phyloP scores from a whole-genome alignment of 1,140 invertebrate species.

The Caenorhabditis elegans region WBcel235 BX284606.5:11409501-11410000 shows the following conservation, averaged over 20 bases:
- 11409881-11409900: no score
- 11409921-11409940: no score
- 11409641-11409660: not conserved
- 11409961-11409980: no score
- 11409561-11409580: not conserved
- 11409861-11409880: no score
- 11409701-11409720: constrained; percentile 3
- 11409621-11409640: not conserved
- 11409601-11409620: not conserved
- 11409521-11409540: constrained; percentile 11
- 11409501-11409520: no score
- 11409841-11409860: no score
- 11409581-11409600: constrained; percentile 2
- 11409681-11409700: not conserved
- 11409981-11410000: no score
- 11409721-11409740: constrained; percentile 8
- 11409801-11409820: not conserved
- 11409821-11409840: no score
- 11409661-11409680: not conserved
- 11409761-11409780: not conserved
- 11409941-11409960: no score
- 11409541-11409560: no score
- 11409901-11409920: no score
- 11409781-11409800: not conserved
- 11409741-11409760: not conserved